Percentiles rank a stretch among this genome's conserved stretches.
These are phyloP conservation scores for Eubucco bourcierii DNA, from an alignment of 2,113 vertebrate genomes.

Conservation along the genomic window DNA sequence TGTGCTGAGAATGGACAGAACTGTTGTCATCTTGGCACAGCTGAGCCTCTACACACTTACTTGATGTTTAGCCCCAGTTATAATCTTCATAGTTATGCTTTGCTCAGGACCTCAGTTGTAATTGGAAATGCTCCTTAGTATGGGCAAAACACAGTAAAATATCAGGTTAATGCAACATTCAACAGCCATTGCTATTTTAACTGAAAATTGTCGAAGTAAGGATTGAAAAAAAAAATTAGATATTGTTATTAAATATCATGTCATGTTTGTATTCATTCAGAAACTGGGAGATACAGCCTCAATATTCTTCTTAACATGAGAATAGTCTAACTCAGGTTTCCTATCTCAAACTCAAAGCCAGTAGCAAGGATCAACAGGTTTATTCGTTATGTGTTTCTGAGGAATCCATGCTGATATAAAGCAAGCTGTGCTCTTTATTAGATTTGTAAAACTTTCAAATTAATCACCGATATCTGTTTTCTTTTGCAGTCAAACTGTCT, in stretches of 20 bases:
- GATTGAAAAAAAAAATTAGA: neutral
- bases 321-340: neutral
- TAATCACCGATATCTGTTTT: neutral
- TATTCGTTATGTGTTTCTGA: neutral
- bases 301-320: neutral
- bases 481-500: neutral
- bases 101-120: neutral
- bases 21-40: neutral
- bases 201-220: neutral
- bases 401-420: neutral
- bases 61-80: neutral
- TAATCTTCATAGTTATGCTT: neutral
- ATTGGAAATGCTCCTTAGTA: neutral
- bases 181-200: neutral
- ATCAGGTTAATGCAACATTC: neutral
- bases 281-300: neutral
- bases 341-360: neutral
- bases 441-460: neutral
- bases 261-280: neutral
- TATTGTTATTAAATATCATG: neutral
- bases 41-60: neutral
- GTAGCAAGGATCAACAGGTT: neutral
- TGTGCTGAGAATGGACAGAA: neutral
- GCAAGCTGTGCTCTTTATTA: neutral
- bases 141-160: neutral